Evolutionary conservation across 2,113 vertebrate species (phyloP).

Genomic region (Orthochromis indermauri): DNA sequence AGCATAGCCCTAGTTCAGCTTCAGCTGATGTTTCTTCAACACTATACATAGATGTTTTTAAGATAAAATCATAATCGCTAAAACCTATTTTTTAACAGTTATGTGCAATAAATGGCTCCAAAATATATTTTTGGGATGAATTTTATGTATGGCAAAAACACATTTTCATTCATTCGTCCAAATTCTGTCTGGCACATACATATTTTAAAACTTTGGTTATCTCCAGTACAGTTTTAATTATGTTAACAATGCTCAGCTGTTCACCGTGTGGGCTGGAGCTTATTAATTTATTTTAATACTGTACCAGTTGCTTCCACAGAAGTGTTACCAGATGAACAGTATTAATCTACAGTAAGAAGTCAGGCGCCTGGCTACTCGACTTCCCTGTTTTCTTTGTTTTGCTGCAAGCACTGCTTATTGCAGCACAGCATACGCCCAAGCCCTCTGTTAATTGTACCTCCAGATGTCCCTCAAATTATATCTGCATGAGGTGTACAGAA

Average conservation of each 20-base stretch:
- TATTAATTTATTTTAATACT: background rate
- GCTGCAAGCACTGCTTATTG: slow-evolving; percentile 11
- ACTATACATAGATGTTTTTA: background rate
- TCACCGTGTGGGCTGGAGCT: background rate
- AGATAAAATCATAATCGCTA: background rate
- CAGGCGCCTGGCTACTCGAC: background rate
- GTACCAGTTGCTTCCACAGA: background rate
- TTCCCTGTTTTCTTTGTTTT: background rate
- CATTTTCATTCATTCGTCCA: background rate
- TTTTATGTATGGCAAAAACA: background rate
- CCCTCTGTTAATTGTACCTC: slow-evolving; percentile 22
- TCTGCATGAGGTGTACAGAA: background rate
- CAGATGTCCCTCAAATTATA: slow-evolving; percentile 34
- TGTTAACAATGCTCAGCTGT: background rate
- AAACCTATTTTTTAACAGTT: background rate
- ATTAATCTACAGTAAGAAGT: background rate
- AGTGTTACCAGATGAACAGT: background rate
- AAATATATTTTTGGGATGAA: background rate
- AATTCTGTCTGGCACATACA: background rate
- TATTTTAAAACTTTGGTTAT: background rate
- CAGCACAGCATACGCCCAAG: background rate
- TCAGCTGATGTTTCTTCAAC: background rate
- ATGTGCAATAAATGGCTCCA: background rate
- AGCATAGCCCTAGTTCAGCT: background rate
- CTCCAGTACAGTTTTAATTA: background rate